Base-by-base conservation (phyloP, 1,140 invertebrate genomes). In the Aphaenogaster rudis region DNA sequence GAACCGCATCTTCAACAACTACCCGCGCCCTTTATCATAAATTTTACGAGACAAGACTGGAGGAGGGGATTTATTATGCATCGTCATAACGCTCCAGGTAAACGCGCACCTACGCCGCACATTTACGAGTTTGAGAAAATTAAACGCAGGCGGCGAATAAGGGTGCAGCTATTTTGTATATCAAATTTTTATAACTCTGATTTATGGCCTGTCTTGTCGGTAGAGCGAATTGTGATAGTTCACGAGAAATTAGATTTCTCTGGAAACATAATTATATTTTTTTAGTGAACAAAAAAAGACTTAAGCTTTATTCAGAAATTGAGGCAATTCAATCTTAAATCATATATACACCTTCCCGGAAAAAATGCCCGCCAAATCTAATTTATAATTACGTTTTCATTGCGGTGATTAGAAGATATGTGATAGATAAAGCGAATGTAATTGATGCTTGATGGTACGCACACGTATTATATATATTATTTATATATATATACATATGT, bases 21-120 rank as follows among this genome's bases (percentile, higher is more conserved):
- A 52, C 15, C 36, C 48, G 17, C 48, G 86, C 45, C 50, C 54
- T 88, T 86, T 71, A 82, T 87, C 71, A 57, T 85, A 59, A 76
- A 87, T 88, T 88, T 88, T 71, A 78, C 72, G 64, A 86, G 71
- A 48, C 57, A 17, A 11, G 9, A n/a, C 36, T 67, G 11, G n/a
- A 59, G 17, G 39, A 61, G 77, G 39, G 59, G 50, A 86, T 77
- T 88, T 86, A 86, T 78, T 88, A 86, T 78, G 74, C 82, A 69
- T 52, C 39, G 50, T 67, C 52, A 54, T 86, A 86, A 86, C 63
- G 61, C 48, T 57, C 21, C 57, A 57, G 42, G 69, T 84, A 74
- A 71, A 59, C 64, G 48, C 64, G 48, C 28, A 42, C 9, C 33
- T 63, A 52, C 48, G 33, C 9, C 63, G 52, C 54, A 52, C 78